phyloP scores from a whole-genome alignment of 2,113 vertebrate species.

The Hippoglossus stenolepis region DNA sequence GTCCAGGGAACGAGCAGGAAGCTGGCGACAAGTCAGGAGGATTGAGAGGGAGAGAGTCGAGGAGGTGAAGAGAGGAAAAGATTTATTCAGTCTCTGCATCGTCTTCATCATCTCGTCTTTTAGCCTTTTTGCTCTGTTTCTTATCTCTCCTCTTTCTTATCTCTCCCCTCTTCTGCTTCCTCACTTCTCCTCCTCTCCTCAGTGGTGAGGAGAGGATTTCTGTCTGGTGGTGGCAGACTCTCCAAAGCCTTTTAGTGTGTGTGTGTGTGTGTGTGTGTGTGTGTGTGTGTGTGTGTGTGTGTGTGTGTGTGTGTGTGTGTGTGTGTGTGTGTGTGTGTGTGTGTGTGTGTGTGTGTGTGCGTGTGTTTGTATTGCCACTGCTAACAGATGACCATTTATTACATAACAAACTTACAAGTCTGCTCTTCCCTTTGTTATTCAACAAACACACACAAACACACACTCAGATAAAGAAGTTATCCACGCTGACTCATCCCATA shows the following conservation, averaged over 20 bases:
- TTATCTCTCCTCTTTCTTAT: no score
- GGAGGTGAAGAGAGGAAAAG: no score
- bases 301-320: background rate
- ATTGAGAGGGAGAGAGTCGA: no score
- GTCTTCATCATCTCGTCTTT: no score
- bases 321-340: background rate
- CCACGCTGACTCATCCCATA: conserved; percentile 50
- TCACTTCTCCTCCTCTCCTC: no score
- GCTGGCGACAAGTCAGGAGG: no score
- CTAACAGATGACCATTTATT: background rate
- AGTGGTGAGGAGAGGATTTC: no score
- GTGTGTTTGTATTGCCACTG: background rate
- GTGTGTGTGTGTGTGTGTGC: background rate
- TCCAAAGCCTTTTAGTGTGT: background rate
- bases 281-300: background rate
- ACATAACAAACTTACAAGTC: background rate
- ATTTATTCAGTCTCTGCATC: no score
- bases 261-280: no score
- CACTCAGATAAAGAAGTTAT: conserved; percentile 26
- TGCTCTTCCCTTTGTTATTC: background rate
- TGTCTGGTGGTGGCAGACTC: background rate
- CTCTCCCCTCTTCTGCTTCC: no score
- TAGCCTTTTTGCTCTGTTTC: no score
- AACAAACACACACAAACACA: background rate
- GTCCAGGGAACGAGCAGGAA: no score